phyloP scores from a whole-genome alignment of 2,113 vertebrate species.

The Ciconia stormi region DNA sequence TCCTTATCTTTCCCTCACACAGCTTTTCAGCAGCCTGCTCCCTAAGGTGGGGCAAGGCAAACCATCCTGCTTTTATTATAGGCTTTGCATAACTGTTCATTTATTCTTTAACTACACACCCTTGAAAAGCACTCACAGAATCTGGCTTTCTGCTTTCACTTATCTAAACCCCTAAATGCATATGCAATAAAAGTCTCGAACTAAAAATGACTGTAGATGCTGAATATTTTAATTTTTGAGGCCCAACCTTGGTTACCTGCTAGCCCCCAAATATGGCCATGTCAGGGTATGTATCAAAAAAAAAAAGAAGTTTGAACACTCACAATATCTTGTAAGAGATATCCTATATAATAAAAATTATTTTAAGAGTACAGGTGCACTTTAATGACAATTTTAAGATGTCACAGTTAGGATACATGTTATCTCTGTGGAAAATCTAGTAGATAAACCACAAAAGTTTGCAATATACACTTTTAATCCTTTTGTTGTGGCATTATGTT shows the following conservation, averaged over 20 bases:
- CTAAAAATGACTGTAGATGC: not conserved
- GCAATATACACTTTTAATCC: not conserved
- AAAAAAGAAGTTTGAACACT: not conserved
- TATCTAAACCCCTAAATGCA: not conserved
- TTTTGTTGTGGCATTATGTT: not conserved
- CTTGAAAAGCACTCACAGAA: not conserved
- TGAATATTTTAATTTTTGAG: not conserved
- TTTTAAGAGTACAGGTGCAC: not conserved
- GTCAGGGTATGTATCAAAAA: fast-evolving
- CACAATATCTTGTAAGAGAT: not conserved
- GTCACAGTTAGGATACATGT: not conserved
- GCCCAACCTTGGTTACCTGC: not conserved
- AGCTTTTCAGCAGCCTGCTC: not conserved
- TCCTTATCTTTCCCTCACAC: not conserved
- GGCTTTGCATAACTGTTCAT: not conserved
- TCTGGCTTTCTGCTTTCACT: not conserved
- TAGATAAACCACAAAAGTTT: not conserved
- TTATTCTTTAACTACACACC: not conserved
- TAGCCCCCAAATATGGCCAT: not conserved
- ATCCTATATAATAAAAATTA: not conserved
- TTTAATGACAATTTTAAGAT: not conserved
- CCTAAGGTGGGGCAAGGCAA: not conserved
- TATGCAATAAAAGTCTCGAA: not conserved
- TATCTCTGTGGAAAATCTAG: not conserved
- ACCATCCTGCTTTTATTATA: not conserved